Evolutionary conservation across 2,797 vertebrate genomes (phyloP).

Genomic region (Heterohyrax brucei): DNA sequence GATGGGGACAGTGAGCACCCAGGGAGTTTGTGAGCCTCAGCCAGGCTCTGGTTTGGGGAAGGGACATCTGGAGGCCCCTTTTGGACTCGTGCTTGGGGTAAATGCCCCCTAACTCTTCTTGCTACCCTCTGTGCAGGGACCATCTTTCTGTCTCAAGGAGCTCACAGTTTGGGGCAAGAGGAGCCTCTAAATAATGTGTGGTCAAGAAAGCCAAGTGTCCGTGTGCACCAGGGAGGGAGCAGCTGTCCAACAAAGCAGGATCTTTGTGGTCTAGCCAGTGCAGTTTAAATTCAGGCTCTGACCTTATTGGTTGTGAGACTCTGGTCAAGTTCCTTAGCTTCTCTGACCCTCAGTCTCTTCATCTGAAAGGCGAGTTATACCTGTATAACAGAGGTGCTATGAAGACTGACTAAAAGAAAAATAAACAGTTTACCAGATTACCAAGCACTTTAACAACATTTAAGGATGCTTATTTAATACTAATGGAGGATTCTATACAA

Average conservation of each 20-base stretch:
- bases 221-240: neutral
- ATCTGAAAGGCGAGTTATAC: neutral
- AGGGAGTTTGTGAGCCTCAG: too few relatives aligned
- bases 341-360: neutral
- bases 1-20: neutral
- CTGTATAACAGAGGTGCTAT: neutral
- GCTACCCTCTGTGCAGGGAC: neutral
- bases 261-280: neutral
- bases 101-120: too few relatives aligned
- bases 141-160: neutral
- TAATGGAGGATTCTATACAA: neutral
- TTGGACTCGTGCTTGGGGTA: too few relatives aligned
- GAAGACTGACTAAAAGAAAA: conserved; percentile 22
- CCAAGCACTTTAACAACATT: neutral
- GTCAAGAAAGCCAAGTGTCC: neutral
- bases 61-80: too few relatives aligned
- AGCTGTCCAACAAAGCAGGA: neutral
- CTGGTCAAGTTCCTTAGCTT: neutral
- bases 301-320: neutral
- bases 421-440: neutral
- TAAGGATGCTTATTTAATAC: conserved; percentile 8
- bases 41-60: too few relatives aligned
- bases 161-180: neutral
- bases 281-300: neutral
- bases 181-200: neutral